phyloP scores from a whole-genome alignment of 1,140 invertebrate genomes.

The Euglossa dilemma region DNA sequence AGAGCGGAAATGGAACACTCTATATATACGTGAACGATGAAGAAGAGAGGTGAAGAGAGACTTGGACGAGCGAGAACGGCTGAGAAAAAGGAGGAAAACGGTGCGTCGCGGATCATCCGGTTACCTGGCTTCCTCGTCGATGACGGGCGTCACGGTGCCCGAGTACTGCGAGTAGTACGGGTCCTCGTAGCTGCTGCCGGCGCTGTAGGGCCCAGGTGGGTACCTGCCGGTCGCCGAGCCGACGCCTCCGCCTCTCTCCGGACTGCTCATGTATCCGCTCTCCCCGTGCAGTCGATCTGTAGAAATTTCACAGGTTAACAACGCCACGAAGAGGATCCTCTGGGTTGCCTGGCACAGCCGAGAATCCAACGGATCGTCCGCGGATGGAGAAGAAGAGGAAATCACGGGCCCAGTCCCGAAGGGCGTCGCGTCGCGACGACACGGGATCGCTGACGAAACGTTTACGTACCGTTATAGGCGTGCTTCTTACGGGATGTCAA shows the following conservation, averaged over 20 bases:
- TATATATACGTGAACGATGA: background rate
- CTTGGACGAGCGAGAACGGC: background rate
- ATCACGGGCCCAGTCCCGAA: too few relatives aligned
- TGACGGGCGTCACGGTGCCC: slow-evolving; percentile 91
- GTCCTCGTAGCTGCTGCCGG: slow-evolving; percentile 89
- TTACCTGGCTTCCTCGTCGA: slow-evolving; percentile 95
- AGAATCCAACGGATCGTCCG: background rate
- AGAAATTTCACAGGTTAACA: slow-evolving; percentile 30
- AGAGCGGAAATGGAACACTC: too few relatives aligned
- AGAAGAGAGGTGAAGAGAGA: background rate
- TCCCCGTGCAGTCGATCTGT: slow-evolving; percentile 85
- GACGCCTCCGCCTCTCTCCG: slow-evolving; percentile 86
- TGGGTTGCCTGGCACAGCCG: slow-evolving; percentile 10
- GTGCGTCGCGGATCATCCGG: slow-evolving; percentile 26
- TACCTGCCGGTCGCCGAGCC: slow-evolving; percentile 77
- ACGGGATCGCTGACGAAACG: background rate
- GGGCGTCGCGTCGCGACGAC: background rate
- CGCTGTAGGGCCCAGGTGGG: slow-evolving; percentile 80
- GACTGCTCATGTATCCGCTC: slow-evolving; percentile 92
- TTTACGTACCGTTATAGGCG: slow-evolving; percentile 22
- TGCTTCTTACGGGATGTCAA: slow-evolving; percentile 49
- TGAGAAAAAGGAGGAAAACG: too few relatives aligned
- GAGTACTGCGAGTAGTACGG: slow-evolving; percentile 93
- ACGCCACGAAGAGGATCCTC: background rate
- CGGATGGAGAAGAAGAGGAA: background rate